Percentiles rank a stretch among this genome's conserved stretches.
phyloP scores from a whole-genome alignment of 1,140 invertebrate genomes.

The Apis florea region DNA sequence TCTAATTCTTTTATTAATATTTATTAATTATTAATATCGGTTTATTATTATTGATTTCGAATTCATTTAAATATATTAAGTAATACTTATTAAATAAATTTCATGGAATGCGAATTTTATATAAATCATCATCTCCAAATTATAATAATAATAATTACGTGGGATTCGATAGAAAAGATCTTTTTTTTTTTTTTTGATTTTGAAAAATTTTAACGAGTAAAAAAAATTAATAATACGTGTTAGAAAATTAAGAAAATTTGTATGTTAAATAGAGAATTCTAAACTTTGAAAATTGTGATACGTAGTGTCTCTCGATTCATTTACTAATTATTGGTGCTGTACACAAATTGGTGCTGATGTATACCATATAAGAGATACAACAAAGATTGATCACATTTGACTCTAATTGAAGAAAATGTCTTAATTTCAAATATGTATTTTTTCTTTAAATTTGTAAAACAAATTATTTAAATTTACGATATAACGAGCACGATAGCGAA shows the following conservation, averaged over 20 bases:
- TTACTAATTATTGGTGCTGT: conserved; percentile 54
- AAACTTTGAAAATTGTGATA: not conserved
- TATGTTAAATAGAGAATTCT: not conserved
- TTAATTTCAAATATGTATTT: too few relatives aligned
- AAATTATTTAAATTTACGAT: too few relatives aligned
- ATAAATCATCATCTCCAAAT: too few relatives aligned
- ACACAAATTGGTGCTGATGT: conserved; percentile 56
- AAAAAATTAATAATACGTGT: too few relatives aligned
- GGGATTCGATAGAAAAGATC: too few relatives aligned
- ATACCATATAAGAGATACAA: conserved; percentile 1
- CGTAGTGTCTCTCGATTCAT: conserved; percentile 9
- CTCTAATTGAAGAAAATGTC: not conserved
- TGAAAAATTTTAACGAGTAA: not conserved
- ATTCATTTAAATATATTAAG: not conserved
- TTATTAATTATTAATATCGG: not conserved
- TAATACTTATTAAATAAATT: not conserved
- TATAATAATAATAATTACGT: too few relatives aligned
- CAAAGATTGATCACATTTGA: not conserved
- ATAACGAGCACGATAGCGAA: too few relatives aligned
- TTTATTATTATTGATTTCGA: too few relatives aligned
- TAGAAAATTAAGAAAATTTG: not conserved
- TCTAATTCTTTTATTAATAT: not conserved
- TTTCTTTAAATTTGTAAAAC: too few relatives aligned
- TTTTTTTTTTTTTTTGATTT: not conserved
- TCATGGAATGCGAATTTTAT: not conserved